These are phyloP conservation scores for Noturus placidus DNA, from an alignment of 2,113 vertebrate genomes.

Conservation along the genomic window DNA sequence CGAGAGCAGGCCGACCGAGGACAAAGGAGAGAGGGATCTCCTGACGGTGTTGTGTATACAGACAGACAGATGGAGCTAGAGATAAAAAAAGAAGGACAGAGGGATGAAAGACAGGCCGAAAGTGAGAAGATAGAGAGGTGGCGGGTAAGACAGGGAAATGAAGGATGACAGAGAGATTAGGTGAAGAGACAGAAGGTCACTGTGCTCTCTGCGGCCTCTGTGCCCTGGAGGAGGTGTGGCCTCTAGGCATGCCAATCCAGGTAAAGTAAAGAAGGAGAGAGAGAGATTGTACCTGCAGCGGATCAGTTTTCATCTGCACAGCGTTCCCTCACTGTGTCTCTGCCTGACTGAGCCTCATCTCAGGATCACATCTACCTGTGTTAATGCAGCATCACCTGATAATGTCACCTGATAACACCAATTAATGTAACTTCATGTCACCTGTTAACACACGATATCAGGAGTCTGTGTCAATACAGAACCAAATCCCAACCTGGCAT, in stretches of 20 bases:
- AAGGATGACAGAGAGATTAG: conserved; percentile 5
- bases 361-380: neutral
- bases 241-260: neutral
- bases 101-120: conserved; percentile 2
- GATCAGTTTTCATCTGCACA: neutral
- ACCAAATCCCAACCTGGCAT: neutral
- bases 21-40: conserved; percentile 17
- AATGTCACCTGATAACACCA: conserved; percentile 1
- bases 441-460: neutral
- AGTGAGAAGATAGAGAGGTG: conserved; percentile 39
- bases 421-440: neutral
- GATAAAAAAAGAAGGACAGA: neutral
- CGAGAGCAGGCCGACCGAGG: neutral
- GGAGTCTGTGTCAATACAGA: neutral
- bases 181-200: neutral
- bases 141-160: neutral
- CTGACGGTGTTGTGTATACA: conserved; percentile 20
- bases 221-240: neutral
- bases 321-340: neutral
- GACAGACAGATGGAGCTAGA: conserved; percentile 8
- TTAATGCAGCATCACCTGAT: neutral
- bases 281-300: neutral
- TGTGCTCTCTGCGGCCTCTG: neutral
- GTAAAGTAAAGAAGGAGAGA: neutral
- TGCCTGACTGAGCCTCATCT: neutral